Evolutionary conservation across 2,113 vertebrate species (phyloP).

Genomic region (Lampris megalopsis): DNA sequence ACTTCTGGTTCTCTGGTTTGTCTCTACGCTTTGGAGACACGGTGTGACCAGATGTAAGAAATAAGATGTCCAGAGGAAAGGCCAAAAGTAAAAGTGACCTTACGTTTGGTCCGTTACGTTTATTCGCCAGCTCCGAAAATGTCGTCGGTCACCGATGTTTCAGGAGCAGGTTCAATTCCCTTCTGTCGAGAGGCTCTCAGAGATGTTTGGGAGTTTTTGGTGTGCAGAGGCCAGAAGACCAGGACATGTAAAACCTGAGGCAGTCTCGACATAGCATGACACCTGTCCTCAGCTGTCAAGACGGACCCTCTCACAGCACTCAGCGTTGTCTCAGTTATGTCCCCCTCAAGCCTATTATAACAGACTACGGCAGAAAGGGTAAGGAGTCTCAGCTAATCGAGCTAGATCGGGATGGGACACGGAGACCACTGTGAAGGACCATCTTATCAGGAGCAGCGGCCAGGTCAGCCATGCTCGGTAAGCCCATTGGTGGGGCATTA

Average conservation of each 20-base stretch:
- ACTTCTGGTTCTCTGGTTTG: constrained; percentile 38
- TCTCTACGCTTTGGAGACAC: constrained; percentile 10
- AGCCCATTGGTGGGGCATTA: constrained; percentile 66
- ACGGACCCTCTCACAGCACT: constrained; percentile 29
- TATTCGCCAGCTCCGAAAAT: too few species aligned
- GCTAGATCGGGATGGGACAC: constrained; percentile 18
- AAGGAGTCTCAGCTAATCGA: constrained; percentile 23
- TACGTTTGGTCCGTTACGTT: too few species aligned
- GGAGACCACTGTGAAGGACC: constrained; percentile 16
- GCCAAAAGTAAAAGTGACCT: too few species aligned
- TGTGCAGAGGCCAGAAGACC: too few species aligned
- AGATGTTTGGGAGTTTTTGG: too few species aligned
- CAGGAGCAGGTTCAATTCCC: too few species aligned
- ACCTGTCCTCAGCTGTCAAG: neutral
- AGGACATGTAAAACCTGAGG: neutral
- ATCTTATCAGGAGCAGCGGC: constrained; percentile 28
- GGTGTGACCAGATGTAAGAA: constrained; percentile 4
- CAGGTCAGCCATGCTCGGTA: constrained; percentile 30
- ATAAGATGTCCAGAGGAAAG: constrained; percentile 8
- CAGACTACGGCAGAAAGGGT: constrained; percentile 45
- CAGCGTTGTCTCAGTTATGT: constrained; percentile 27
- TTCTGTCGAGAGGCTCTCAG: too few species aligned
- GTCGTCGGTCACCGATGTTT: too few species aligned
- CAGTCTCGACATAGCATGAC: neutral
- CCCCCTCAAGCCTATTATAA: constrained; percentile 56